Evolutionary conservation across 2,888 invertebrate species (phyloP), one percentile per base, ranked within the genome.

Genomic region (Nomada goodeniana): DNA sequence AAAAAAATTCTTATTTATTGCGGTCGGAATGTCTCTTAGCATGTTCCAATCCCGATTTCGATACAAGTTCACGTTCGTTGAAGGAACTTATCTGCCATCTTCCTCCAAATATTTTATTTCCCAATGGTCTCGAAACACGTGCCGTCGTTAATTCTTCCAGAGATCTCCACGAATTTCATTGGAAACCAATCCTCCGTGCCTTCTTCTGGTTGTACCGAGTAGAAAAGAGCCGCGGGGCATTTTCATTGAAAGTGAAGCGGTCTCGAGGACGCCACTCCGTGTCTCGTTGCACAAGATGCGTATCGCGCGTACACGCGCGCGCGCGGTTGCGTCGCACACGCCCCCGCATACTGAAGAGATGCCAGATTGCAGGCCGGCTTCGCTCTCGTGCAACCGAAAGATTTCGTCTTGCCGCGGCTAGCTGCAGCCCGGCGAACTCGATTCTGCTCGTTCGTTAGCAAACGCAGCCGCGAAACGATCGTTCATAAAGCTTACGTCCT

Each of bases 271-370:
- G 84, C 72, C 73, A 57, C 20, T 23, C 52, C 52, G 61, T 64
- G 78, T 67, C 79, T 70, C 78, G 73, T 20, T 71, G 70, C 61
- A 52, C 74, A 59, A 83, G 83, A 82, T 84, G 81, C 70, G 79
- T 83, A 87, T 87, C 87, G 77, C 75, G 60, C 68, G 78, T 76
- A 60, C 59, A 71, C 76, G 76, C 78, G 65, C 63, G 65, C 63
- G 47, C 55, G 76, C 76, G 76, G 79, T 87, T 72, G 76, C 72
- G 72, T 72, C 74, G 80, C 50, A 44, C 59, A 82, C 82, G 86
- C 87, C 80, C 80, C 82, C 85, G 84, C 84, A 71, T 15, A 36
- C 55, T 36, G 53, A 36, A 36, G 76, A 82, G 83, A 84, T 84
- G 83, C 65, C 61, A 84, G 83, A 84, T 84, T 82, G 79, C 76